Evolutionary conservation across 2,113 vertebrate genomes (phyloP).

Genomic region (Chrysemys picta): DNA sequence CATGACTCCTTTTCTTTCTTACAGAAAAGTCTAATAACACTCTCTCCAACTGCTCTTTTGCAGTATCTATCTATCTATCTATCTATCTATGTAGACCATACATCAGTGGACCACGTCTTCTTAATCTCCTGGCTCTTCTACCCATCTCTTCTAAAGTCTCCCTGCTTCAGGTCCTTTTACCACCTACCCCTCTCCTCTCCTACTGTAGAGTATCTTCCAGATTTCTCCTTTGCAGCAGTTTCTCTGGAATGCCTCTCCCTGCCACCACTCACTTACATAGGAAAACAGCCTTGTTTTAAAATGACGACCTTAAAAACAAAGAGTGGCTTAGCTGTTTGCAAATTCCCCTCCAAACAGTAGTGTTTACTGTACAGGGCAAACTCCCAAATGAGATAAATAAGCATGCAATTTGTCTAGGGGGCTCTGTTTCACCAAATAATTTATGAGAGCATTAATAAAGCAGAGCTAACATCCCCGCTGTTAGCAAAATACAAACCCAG

Average conservation of each 20-base stretch:
- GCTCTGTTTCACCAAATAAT: slow-evolving; percentile 56
- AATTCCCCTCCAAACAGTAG: background rate
- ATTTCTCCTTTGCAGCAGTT: background rate
- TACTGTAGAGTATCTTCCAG: background rate
- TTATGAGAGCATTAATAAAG: slow-evolving; percentile 63
- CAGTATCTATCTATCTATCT: background rate
- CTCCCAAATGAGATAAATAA: slow-evolving; percentile 19
- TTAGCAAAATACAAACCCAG: slow-evolving; percentile 47
- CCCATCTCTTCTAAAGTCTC: background rate
- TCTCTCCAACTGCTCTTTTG: background rate
- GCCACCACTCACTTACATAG: background rate
- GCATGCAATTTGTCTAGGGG: background rate
- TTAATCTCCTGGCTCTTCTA: background rate
- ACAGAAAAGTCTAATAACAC: background rate
- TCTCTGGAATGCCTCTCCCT: background rate
- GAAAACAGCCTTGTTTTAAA: slow-evolving; percentile 2
- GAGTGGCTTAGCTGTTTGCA: background rate
- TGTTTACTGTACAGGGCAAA: background rate
- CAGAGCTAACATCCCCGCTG: slow-evolving; percentile 22
- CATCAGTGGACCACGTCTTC: background rate
- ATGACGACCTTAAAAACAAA: background rate
- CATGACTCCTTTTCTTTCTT: background rate
- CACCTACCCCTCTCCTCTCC: background rate
- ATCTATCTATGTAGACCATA: background rate
- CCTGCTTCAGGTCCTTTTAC: background rate